Conservation (phyloP, 2,113 vertebrate species). For the Pogonocichla stellata region DNA sequence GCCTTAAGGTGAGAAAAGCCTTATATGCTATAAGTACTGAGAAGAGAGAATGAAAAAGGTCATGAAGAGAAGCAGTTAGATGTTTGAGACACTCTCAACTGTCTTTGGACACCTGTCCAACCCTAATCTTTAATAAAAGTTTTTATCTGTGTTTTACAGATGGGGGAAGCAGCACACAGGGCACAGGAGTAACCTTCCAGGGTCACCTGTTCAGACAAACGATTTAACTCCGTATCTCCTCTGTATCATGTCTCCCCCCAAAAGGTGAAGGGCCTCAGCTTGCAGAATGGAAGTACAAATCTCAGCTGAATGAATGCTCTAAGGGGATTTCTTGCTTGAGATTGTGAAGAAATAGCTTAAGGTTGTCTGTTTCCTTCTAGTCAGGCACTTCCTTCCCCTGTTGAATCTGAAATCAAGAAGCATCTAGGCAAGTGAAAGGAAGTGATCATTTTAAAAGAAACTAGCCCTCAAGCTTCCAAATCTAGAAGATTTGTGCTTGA, state of each 20-base stretch:
- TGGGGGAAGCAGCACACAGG: neutral
- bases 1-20: neutral
- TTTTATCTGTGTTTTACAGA: neutral
- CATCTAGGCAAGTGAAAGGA: slow-evolving; percentile 3
- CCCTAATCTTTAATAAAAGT: neutral
- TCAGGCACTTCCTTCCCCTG: neutral
- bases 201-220: neutral
- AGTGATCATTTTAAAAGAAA: neutral
- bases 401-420: slow-evolving; percentile 28
- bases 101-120: neutral
- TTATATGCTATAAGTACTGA: neutral
- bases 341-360: slow-evolving; percentile 19
- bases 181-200: neutral
- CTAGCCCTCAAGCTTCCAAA: neutral
- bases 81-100: neutral
- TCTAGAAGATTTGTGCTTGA: neutral
- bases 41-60: neutral
- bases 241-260: neutral
- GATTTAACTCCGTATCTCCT: neutral
- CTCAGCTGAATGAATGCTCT: neutral
- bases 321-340: slow-evolving; percentile 29
- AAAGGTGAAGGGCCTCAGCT: neutral
- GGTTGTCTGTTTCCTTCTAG: neutral
- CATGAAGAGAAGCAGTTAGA: neutral
- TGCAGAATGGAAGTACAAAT: neutral